These are phyloP conservation scores for Pangasius sanitwongsei DNA, from an alignment of 2,797 vertebrate genomes.

Conservation along the genomic window DNA sequence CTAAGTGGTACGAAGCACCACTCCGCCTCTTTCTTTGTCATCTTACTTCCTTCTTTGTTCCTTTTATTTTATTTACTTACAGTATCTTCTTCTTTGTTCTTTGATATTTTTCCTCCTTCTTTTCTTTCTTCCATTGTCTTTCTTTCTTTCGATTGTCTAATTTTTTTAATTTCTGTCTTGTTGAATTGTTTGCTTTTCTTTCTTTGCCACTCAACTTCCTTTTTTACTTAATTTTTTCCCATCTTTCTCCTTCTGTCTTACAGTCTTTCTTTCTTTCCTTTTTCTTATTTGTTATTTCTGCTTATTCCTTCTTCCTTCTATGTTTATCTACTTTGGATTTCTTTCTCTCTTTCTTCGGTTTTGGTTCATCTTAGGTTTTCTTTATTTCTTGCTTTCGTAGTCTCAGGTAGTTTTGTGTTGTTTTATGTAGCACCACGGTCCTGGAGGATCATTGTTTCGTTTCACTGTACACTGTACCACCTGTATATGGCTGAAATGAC, in stretches of 20 bases:
- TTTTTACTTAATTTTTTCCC: background rate
- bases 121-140: background rate
- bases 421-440: too few species aligned
- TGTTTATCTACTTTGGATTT: too few species aligned
- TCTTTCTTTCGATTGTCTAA: background rate
- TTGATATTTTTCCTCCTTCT: background rate
- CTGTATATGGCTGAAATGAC: too few species aligned
- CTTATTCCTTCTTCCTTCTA: too few species aligned
- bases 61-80: background rate
- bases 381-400: too few species aligned
- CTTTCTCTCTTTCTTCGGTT: too few species aligned
- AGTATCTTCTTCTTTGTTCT: background rate
- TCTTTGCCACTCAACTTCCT: background rate
- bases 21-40: background rate
- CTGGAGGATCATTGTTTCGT: too few species aligned
- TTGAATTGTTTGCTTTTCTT: too few species aligned
- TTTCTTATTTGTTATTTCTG: too few species aligned
- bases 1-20: background rate
- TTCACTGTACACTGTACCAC: too few species aligned
- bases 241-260: background rate
- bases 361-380: background rate
- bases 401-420: too few species aligned
- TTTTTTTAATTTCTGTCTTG: background rate
- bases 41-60: background rate
- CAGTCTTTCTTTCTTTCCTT: too few species aligned